Evolutionary conservation across 2,113 vertebrate genomes (phyloP), one percentile per base, ranked within the genome.

Genomic region (Thalassarche chlororhynchos): DNA sequence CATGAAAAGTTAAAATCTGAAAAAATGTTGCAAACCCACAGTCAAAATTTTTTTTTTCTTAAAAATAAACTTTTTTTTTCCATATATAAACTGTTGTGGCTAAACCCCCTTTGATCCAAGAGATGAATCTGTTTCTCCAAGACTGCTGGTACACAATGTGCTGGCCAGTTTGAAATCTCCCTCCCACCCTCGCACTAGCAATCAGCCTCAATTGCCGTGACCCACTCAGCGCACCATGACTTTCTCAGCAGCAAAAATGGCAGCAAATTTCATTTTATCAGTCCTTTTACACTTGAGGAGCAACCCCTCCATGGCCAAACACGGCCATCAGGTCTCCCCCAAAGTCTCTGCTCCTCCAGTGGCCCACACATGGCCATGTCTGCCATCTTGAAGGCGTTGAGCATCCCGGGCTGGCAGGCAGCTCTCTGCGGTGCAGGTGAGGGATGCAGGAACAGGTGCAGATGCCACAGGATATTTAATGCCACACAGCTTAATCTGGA

Each of bases 301-400:
- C 38, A 68, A 47, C 42, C 7, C 7, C 14, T 28, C 38, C 2
- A 0, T 20, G 42, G 51, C 51, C 62, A 86, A 71, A 78, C 14
- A 1, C 1, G 10, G 40, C 20, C 0, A 0, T 16, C 1, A 0
- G 49, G 60, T 60, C 16, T 86, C 26, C 21, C 49, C 13, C 38
- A 77, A 25, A 65, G 20, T n/a, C 51, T 84, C n/a, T 90, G 54
- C 31, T 83, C 46, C 44, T 64, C 47, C 2, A 1, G 23, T 0
- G 0, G 18, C n/a, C 47, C 2, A 1, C 4, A 8, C 20, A 5
- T 14, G 77, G 29, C 46, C 7, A 1, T 60, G 52, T 47, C n/a
- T 89, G 34, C 62, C 16, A 10, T 47, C 74, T 40, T 61, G 79
- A 68, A 84, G 47, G 47, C 8, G 2, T 49, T 3, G 19, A 64